Conservation (phyloP, 2,888 invertebrate species). For the Hedychridium roseum region DNA sequence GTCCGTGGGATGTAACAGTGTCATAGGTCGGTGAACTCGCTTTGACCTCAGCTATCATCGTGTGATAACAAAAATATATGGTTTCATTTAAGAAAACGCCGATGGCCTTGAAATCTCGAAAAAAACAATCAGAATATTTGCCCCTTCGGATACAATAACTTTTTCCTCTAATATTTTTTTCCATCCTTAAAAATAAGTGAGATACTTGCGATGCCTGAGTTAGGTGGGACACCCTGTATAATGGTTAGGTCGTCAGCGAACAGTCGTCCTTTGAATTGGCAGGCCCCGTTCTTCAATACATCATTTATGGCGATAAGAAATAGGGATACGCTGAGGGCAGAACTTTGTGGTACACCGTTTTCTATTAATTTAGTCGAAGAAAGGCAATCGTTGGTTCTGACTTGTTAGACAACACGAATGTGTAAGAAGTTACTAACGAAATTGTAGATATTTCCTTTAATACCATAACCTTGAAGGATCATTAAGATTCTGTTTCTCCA, state of each 20-base stretch:
- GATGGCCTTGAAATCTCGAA: no score
- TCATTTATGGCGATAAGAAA: constrained; percentile 30
- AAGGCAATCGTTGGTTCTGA: constrained; percentile 5
- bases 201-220: no score
- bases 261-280: constrained; percentile 12
- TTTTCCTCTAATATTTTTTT: no score
- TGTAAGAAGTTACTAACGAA: constrained; percentile 21
- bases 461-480: not conserved
- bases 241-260: constrained; percentile 29
- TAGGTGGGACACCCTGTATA: no score
- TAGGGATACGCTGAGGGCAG: constrained; percentile 21
- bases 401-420: constrained; percentile 10
- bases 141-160: no score
- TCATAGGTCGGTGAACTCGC: no score
- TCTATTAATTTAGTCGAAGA: constrained; percentile 6
- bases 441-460: not conserved
- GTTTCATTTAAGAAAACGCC: no score
- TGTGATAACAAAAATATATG: no score
- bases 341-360: constrained; percentile 27
- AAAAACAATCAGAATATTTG: no score
- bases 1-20: no score
- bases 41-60: no score
- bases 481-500: not conserved
- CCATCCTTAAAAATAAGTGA: no score
- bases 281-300: not conserved